Evolutionary conservation across 2,113 vertebrate species (phyloP), one percentile per base, ranked within the genome.

Genomic region (Misgurnus mizolepis): DNA sequence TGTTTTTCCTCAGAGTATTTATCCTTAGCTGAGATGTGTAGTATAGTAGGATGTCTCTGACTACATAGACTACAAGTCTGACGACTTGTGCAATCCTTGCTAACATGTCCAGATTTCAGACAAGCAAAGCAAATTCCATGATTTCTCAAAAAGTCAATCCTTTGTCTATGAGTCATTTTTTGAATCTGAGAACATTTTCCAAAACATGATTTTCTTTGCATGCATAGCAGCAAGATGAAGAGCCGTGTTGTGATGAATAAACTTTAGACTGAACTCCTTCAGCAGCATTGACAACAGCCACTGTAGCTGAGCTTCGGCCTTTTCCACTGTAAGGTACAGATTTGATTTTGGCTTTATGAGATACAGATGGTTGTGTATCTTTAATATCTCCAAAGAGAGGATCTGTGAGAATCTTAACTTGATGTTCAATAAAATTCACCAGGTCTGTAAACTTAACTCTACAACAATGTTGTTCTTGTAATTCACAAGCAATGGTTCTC

Each of bases 41-140:
- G 47, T 43, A 74, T 66, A 55, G 47, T 74, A 14, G 41, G 61
- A 72, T 80, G 79, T 6, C 43, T 66, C 50, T 40, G 60, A 73
- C 62, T 65, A 50, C 69, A 80, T 45, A 62, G n/a, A 66, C 65
- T 40, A 73, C 78, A 80, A 50, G n/a, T 80, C 27, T 72, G 56
- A 5, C 9, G 27, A 55, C 11, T 73, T 14, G 50, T 69, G 39
- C 65, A 76, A 7, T 69, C 55, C 47, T 69, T 76, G 56, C 73
- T 76, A 65, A 81, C 1, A 11, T 81, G 62, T 34, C 71, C 79
- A n/a, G 7, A 14, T 39, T 60, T 67, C 41, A 67, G 50, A 18
- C 61, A 80, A 15, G 69, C 60, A 80, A 73, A 80, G 27, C 49
- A 80, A 53, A 74, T 40, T 66, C 60, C 61, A 10, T 81, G 74